Evolutionary conservation across 2,113 vertebrate genomes (phyloP).

Genomic region (Lycaon pictus): DNA sequence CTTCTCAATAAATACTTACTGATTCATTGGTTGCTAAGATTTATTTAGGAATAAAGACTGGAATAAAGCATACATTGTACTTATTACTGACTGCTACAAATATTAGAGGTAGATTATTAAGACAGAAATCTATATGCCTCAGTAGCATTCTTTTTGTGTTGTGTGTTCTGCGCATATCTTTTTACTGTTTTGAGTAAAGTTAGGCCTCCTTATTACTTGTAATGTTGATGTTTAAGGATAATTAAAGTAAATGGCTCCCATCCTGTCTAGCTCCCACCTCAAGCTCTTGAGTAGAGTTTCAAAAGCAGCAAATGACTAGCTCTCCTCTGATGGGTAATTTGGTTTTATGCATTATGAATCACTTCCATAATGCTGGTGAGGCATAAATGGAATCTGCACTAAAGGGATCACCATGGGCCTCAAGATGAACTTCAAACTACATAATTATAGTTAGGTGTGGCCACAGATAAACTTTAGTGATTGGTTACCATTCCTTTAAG

Average conservation of each 20-base stretch:
- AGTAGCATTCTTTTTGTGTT: background rate
- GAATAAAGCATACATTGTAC: background rate
- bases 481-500: constrained; percentile 69
- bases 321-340: constrained; percentile 6
- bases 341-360: background rate
- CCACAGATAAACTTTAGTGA: constrained; percentile 68
- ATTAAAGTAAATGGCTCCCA: background rate
- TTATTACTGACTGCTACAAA: background rate
- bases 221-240: background rate
- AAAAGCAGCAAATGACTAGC: background rate
- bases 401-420: background rate
- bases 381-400: constrained; percentile 63
- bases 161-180: background rate
- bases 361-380: background rate
- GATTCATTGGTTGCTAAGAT: background rate
- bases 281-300: background rate
- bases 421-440: constrained; percentile 14
- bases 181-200: background rate
- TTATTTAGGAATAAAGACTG: constrained; percentile 1
- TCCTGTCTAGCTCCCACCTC: background rate
- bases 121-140: background rate
- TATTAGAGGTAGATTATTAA: background rate
- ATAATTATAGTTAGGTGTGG: constrained; percentile 63
- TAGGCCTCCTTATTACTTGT: background rate
- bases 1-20: background rate